Conservation (phyloP, 2,113 vertebrate genomes). For the Pituophis catenifer region DNA sequence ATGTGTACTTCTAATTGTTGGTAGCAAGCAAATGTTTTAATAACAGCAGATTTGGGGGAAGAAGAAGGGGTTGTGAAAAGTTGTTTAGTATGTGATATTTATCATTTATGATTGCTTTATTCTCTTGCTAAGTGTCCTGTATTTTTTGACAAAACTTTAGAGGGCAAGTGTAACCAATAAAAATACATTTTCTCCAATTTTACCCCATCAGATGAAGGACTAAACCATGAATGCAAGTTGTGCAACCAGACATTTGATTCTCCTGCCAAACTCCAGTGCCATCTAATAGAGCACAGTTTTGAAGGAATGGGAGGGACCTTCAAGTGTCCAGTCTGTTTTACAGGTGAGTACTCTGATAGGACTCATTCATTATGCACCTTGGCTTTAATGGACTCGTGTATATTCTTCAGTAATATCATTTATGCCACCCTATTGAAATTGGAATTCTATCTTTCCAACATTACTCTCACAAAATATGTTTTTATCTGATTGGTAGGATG, state of each 20-base stretch:
- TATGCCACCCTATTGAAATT: constrained; percentile 1
- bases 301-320: constrained; percentile 99
- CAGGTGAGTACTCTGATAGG: constrained; percentile 75
- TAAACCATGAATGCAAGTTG: constrained; percentile 98
- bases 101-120: neutral
- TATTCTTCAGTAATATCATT: constrained; percentile 20
- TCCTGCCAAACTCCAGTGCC: constrained; percentile 97
- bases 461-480: neutral
- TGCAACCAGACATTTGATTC: constrained; percentile 98
- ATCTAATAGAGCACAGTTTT: constrained; percentile 99
- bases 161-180: neutral
- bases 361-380: neutral
- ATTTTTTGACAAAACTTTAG: neutral
- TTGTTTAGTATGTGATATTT: neutral
- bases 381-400: neutral
- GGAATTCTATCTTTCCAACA: constrained; percentile 47
- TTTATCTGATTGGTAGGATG: neutral
- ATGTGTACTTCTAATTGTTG: constrained; percentile 13
- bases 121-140: neutral
- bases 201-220: constrained; percentile 87
- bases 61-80: neutral
- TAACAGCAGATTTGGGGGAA: fast-evolving
- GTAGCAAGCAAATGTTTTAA: neutral
- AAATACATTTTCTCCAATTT: constrained; percentile 48
- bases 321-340: constrained; percentile 98